Conservation (phyloP, 37 sponge, comb jelly and placozoan genomes). For the Aphrocallistes beatrix region DNA sequence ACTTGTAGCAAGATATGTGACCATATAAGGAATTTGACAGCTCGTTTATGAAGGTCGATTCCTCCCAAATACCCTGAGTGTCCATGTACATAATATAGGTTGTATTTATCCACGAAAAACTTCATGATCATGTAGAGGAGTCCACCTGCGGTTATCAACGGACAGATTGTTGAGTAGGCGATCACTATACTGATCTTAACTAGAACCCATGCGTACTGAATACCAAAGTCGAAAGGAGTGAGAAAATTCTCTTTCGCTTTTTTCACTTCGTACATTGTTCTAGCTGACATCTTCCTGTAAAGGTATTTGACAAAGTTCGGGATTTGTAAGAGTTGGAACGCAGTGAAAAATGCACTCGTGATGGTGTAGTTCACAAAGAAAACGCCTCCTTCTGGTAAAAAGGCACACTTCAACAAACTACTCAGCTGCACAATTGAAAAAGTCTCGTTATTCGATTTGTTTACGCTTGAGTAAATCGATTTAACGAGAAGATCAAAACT, state of each 20-base stretch:
- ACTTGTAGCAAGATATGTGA: not conserved
- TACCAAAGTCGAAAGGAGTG: not conserved
- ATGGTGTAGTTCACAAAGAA: not conserved
- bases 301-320: not conserved
- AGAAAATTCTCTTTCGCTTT: not conserved
- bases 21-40: conserved; percentile 7
- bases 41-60: not conserved
- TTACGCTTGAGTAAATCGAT: not conserved
- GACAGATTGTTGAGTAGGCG: not conserved
- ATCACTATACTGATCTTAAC: conserved; percentile 9
- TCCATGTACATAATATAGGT: conserved; percentile 5
- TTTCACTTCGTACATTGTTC: not conserved
- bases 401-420: conserved; percentile 2
- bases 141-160: not conserved
- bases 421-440: not conserved
- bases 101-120: conserved; percentile 9
- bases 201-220: conserved; percentile 8
- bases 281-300: conserved; percentile 1
- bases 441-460: not conserved
- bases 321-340: conserved; percentile 4
- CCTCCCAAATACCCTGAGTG: not conserved
- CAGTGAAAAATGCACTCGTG: not conserved
- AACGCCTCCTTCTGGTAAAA: not conserved
- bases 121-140: conserved; percentile 6
- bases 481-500: not conserved